phyloP scores from a whole-genome alignment of 2,113 vertebrate species.

The Microcebus tavaratra region DNA sequence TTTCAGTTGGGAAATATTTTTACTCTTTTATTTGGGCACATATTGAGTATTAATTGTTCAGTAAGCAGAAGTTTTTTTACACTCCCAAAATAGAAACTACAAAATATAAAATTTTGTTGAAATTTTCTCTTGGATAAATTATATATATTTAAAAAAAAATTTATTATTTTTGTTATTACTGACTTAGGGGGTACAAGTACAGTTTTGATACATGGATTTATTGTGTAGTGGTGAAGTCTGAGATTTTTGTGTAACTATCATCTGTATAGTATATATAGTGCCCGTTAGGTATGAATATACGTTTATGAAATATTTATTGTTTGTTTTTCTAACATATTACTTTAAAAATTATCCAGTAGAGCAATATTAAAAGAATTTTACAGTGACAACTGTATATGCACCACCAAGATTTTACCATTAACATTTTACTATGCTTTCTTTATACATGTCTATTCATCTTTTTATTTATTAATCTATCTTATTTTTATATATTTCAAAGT shows the following conservation, averaged over 20 bases:
- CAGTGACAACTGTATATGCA: background rate
- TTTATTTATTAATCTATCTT: background rate
- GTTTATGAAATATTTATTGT: background rate
- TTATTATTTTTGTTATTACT: too few species aligned
- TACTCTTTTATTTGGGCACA: slow-evolving; percentile 27
- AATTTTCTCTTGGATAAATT: slow-evolving; percentile 29
- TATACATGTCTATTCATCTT: background rate
- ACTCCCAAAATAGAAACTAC: slow-evolving; percentile 34
- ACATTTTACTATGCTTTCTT: slow-evolving; percentile 21
- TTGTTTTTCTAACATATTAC: slow-evolving; percentile 10
- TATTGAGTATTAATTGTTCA: background rate
- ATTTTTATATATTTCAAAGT: slow-evolving; percentile 25
- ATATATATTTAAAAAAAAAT: background rate
- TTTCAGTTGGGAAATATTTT: slow-evolving; percentile 28
- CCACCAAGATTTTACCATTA: background rate
- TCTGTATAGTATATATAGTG: too few species aligned
- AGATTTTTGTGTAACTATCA: too few species aligned
- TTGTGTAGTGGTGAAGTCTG: too few species aligned
- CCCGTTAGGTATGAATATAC: background rate
- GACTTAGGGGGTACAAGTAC: too few species aligned
- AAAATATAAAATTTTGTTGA: slow-evolving; percentile 15
- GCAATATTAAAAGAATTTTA: slow-evolving; percentile 47
- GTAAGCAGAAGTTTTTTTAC: background rate
- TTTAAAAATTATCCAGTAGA: slow-evolving; percentile 34
- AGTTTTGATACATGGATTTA: too few species aligned